These are phyloP conservation scores for Ctenodactylus gundi DNA, from an alignment of 2,113 vertebrate species.

Conservation along the genomic window DNA sequence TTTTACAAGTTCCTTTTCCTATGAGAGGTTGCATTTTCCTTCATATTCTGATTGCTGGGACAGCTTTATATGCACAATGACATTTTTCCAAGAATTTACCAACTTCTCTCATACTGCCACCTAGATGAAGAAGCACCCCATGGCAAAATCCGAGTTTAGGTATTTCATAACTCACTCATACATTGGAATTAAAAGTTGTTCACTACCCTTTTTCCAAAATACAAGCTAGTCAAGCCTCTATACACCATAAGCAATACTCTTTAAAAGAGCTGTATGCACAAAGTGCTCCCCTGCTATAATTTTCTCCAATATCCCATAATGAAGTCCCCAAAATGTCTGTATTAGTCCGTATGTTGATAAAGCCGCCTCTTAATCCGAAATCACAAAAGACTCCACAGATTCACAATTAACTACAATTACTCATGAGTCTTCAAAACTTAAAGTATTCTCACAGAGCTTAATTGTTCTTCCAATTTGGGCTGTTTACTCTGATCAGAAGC, in stretches of 20 bases:
- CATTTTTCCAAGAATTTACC: neutral
- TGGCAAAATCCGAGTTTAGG: conserved; percentile 1
- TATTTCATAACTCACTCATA: conserved; percentile 28
- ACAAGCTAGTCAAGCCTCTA: conserved; percentile 12
- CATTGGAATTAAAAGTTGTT: neutral
- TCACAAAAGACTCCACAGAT: neutral
- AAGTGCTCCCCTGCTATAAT: neutral
- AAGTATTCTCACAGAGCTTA: neutral
- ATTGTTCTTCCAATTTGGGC: neutral
- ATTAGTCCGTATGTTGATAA: neutral
- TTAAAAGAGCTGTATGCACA: neutral
- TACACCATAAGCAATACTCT: neutral
- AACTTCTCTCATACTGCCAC: neutral
- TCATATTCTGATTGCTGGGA: neutral
- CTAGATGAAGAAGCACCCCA: neutral
- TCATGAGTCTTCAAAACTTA: neutral
- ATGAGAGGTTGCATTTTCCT: neutral
- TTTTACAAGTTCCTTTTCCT: neutral
- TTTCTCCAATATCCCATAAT: neutral
- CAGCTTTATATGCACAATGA: neutral
- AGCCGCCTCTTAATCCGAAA: neutral
- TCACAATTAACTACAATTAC: neutral
- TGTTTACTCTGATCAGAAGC: neutral
- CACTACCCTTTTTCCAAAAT: neutral
- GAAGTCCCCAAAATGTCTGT: neutral